Evolutionary conservation across 2,888 invertebrate genomes (phyloP), one percentile per base, ranked within the genome.

Genomic region (Zele albiditarsus): DNA sequence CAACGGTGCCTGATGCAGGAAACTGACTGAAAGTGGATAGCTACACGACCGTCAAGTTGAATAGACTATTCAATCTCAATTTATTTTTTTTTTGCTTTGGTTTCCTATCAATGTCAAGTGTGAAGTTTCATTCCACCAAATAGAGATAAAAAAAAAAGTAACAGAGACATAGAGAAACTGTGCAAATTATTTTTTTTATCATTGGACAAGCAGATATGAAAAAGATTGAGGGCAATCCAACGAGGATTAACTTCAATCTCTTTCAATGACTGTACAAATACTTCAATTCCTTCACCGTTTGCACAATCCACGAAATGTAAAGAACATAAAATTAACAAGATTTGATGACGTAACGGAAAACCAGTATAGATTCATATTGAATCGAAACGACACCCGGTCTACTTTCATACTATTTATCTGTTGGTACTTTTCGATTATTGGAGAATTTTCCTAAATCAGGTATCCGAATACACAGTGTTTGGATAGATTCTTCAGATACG

Each of bases 1-100:
- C 53, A 28, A 1, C 12, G 6, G 63, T 16, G 6, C 28, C n/a
- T 25, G 14, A 49, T 27, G 33, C 25, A 63, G 46, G 27, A 49
- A 49, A 53, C 62, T 71, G 62, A 14, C n/a, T 58, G 14, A 25
- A 57, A 27, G 58, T 16, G 14, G 25, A 12, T 12, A 27, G 12
- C 38, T 60, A 16, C 60, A 60, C 16, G 60, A 28, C 4, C 27
- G 12, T 25, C 60, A 28, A 53, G 62, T 71, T 62, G 46, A 71
- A 71, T 46, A 25, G 63, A 33, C 20, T 20, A 31, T 20, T 63
- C 62, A 27, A 42, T 38, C 2, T 58, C 25, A 10, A 16, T 31
- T 31, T 33, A 14, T 46, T 46, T 46, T 46, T 46, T 46, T n/a
- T 46, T 46, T 16, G 16, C 16, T 16, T 38, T 8, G 12, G 38